Base-by-base conservation (phyloP, 2,888 invertebrate genomes). In the Eupithecia centaureata region DNA sequence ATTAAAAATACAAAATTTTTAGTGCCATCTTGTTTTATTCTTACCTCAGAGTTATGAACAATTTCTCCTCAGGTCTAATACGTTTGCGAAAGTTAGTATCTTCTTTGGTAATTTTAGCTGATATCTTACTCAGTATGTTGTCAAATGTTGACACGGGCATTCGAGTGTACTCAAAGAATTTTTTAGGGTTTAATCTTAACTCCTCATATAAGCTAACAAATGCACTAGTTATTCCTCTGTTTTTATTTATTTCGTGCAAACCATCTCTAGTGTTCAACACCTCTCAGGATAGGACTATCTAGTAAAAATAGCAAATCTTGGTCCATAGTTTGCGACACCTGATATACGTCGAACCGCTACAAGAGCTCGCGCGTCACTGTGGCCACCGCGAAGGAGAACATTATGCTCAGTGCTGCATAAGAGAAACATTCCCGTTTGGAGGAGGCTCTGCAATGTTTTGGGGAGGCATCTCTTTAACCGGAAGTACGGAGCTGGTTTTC, bases 41-140 rank as follows among this genome's bases (percentile, higher is more conserved):
- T 73, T 74, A 74, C 72, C 72, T 76, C 65, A 71, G 59, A 67
- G 67, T 73, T 72, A 75, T 73, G 65, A 76, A 76, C 57, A 73
- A 72, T 74, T 73, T 76, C 71, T 74, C 73, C 59, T 72, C 70
- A 69, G 72, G 72, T 30, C 47, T 73, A 70, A 75, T 73, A 71
- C 74, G 73, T 74, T 74, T 73, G 52, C 73, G 71, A 72, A 73
- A 73, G 70, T 73, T 71, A 25, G 72, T 71, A 71, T 73, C 70
- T 69, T 72, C 42, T 73, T 69, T 75, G 68, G 72, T n/a, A n/a
- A n/a, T n/a, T n/a, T n/a, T n/a, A n/a, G n/a, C n/a, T n/a, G n/a
- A n/a, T n/a, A n/a, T n/a, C 68, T 51, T 51, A 57, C 57, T 71
- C 57, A 74, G 62, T 32, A 67, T 70, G 64, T 76, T 72, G 62